These are phyloP conservation scores for Saturnia japonica DNA, from an alignment of 2,888 invertebrate species.

Conservation along the genomic window DNA sequence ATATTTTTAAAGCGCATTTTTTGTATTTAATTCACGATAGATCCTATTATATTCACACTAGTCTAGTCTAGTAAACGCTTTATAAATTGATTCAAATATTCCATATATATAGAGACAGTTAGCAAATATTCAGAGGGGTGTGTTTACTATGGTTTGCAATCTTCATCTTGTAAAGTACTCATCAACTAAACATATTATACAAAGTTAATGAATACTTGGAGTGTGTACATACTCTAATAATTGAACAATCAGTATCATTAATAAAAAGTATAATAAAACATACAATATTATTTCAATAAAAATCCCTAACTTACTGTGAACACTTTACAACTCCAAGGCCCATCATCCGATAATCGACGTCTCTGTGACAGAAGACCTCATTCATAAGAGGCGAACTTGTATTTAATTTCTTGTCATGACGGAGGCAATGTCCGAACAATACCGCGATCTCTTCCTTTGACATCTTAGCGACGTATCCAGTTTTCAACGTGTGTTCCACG, in stretches of 20 bases:
- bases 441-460: slow-evolving; percentile 76
- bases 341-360: slow-evolving; percentile 83
- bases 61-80: background rate
- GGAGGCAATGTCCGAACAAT: slow-evolving; percentile 77
- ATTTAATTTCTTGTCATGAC: slow-evolving; percentile 79
- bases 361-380: slow-evolving; percentile 79
- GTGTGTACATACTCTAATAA: background rate
- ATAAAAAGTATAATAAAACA: background rate
- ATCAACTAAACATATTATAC: background rate
- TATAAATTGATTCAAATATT: background rate
- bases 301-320: slow-evolving; percentile 47
- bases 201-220: background rate
- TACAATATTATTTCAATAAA: background rate
- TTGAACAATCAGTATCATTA: too few species aligned
- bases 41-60: too few species aligned
- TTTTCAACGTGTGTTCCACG: slow-evolving; percentile 71
- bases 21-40: too few species aligned
- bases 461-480: slow-evolving; percentile 63
- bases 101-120: too few species aligned
- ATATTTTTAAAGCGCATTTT: too few species aligned
- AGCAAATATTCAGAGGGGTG: too few species aligned
- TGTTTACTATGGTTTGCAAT: background rate
- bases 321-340: slow-evolving; percentile 76
- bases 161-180: background rate
- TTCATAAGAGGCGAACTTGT: slow-evolving; percentile 82